Evolutionary conservation across 2,113 vertebrate genomes (phyloP), one percentile per base, ranked within the genome.

Genomic region (Megaceryle torquata): DNA sequence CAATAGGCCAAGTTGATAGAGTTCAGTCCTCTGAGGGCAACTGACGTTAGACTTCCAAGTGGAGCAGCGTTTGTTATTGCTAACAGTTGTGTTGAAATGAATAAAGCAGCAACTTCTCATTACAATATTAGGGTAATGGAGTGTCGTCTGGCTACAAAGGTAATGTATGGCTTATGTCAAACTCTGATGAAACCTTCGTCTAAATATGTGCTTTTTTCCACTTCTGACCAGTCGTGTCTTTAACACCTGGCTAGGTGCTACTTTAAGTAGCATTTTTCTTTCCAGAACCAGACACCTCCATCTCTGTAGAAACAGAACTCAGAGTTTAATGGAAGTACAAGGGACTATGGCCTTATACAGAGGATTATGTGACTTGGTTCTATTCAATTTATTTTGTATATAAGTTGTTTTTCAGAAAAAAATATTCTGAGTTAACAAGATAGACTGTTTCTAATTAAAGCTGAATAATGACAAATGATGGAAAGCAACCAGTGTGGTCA

Each of bases 51-150:
- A 85, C 99, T 99, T 68, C 99, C 99, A 22, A 97, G 96, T 18
- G 98, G 98, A 53, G 99, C 99, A 5, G 98, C 97, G 70, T 99
- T 99, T 97, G 99, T 99, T 95, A 99, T 99, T 95, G 99, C 99
- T 61, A 99, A 99, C 98, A 99, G 99, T 97, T 99, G 99, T 64
- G 98, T 99, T 88, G 98, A 99, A 98, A 99, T 99, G 99, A 99
- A 99, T 96, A 99, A 99, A 97, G 99, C 99, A 48, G 99, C 99
- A 56, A 99, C 99, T 54, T 98, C 99, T 95, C 98, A 99, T 97
- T 99, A 97, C 98, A 99, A 99, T 97, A 98, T 99, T 97, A 98
- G 99, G 76, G 99, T 99, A 97, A 98, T 98, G 98, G 98, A 98
- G 94, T 98, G 98, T 96, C 99, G 98, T 46, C 98, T 99, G 78